These are phyloP conservation scores for Agelastica alni DNA, from an alignment of 2,888 invertebrate genomes.

Conservation along the genomic window DNA sequence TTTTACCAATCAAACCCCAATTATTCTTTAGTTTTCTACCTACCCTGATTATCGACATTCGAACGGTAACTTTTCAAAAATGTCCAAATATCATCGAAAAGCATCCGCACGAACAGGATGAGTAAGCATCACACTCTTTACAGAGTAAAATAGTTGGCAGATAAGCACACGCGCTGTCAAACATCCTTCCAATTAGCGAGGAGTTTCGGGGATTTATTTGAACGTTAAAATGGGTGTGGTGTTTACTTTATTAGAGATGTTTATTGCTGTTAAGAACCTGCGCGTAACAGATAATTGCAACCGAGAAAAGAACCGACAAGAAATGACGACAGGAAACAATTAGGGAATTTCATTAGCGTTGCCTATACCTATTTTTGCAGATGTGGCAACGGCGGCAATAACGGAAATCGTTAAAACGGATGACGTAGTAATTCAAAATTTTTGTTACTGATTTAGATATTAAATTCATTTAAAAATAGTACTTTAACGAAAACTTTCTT, in stretches of 20 bases:
- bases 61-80: no score
- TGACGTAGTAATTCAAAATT: no score
- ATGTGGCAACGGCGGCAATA: constrained; percentile 6
- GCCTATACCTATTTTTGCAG: constrained; percentile 16
- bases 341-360: constrained; percentile 47
- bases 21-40: no score
- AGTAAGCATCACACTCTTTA: constrained; percentile 28
- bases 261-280: constrained; percentile 50
- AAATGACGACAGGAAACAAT: constrained; percentile 45
- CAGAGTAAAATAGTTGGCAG: constrained; percentile 38
- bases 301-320: constrained; percentile 21
- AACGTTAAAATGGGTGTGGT: constrained; percentile 48
- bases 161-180: constrained; percentile 50
- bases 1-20: no score
- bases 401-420: constrained; percentile 3
- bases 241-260: constrained; percentile 53
- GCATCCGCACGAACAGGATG: constrained; percentile 37
- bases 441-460: no score
- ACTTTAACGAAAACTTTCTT: no score
- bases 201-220: constrained; percentile 55
- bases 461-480: no score
- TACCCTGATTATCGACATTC: no score
- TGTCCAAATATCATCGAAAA: no score
- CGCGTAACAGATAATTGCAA: constrained; percentile 49
- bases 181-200: constrained; percentile 56